Evolutionary conservation across 2,888 invertebrate species (phyloP), one percentile per base, ranked within the genome.

Genomic region (Dysmachus trigonus): DNA sequence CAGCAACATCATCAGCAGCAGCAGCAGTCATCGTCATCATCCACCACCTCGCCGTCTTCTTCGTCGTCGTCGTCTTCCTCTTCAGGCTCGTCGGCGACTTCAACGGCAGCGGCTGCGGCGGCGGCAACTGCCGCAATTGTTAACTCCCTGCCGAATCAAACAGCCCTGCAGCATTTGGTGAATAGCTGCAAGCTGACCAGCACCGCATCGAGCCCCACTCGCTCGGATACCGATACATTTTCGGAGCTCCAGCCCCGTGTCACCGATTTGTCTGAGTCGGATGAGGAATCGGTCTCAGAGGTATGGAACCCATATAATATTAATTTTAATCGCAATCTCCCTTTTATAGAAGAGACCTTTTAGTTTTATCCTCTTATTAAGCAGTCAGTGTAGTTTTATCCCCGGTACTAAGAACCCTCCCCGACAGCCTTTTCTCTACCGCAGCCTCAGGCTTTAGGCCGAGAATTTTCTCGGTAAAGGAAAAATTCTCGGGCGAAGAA

Each of bases 241-340:
- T 95, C 95, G 92, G 96, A 96, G 93, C 93, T 95, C 92, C 96
- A 96, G 92, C 95, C 96, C 92, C 96, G 96, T 94, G 97, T 97
- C 94, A 96, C 97, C 93, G 97, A 97, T 94, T 95, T 97, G 93
- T 98, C 98, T 91, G 98, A 97, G 94, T 98, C 97, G 93, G 98
- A 98, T 93, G 98, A 98, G 93, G 98, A 98, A 93, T 98, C 98
- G 93, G 97, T 97, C 92, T 98, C 97, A 91, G 98, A 98, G 97
- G 98, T 98, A 95, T 95, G 86, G 89, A 92, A 91, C 22, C n/a
- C n/a, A n/a, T n/a, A n/a, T n/a, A n/a, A n/a, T 4, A 62, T 41
- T 41, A 41, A 41, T 41, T 83, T 83, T n/a, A n/a, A n/a, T 83
- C 71, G 15, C 51, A 79, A 62, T 77, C n/a, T n/a, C 27, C 71